These are phyloP conservation scores for Calameuta filiformis DNA, from an alignment of 2,888 invertebrate species.

Conservation along the genomic window DNA sequence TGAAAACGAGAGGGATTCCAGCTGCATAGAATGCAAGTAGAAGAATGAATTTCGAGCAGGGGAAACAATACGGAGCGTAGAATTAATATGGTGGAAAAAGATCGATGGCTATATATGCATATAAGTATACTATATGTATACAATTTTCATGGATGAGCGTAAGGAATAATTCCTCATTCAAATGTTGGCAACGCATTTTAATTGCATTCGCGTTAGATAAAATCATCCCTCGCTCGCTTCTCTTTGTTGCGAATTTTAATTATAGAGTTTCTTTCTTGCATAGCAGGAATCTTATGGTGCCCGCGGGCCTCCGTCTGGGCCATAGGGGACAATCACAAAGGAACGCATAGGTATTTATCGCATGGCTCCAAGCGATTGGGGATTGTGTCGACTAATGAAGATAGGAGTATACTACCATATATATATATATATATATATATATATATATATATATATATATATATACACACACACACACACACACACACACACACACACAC, in stretches of 20 bases:
- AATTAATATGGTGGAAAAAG: conserved; percentile 4
- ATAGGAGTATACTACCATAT: conserved; percentile 12
- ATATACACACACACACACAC: too few relatives aligned
- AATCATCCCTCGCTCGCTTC: conserved; percentile 34
- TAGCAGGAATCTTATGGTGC: conserved; percentile 38
- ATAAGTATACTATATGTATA: too few relatives aligned
- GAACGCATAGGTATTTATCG: conserved; percentile 38
- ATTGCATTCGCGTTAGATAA: conserved; percentile 41
- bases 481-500: too few relatives aligned
- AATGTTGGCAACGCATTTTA: conserved; percentile 36
- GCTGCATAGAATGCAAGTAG: too few relatives aligned
- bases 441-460: too few relatives aligned
- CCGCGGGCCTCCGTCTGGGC: conserved; percentile 31
- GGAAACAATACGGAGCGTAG: too few relatives aligned
- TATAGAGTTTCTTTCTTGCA: conserved; percentile 44
- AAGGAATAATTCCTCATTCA: background rate
- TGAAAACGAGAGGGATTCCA: too few relatives aligned
- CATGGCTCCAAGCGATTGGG: conserved; percentile 17
- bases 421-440: background rate
- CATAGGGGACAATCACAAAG: conserved; percentile 40
- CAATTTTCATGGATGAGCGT: background rate
- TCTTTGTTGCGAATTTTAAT: conserved; percentile 52
- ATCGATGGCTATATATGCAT: conserved; percentile 10
- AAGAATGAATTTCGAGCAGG: too few relatives aligned
- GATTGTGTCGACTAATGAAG: conserved; percentile 19